phyloP scores from a whole-genome alignment of 2,113 vertebrate genomes.

The Onychostoma macrolepis region DNA sequence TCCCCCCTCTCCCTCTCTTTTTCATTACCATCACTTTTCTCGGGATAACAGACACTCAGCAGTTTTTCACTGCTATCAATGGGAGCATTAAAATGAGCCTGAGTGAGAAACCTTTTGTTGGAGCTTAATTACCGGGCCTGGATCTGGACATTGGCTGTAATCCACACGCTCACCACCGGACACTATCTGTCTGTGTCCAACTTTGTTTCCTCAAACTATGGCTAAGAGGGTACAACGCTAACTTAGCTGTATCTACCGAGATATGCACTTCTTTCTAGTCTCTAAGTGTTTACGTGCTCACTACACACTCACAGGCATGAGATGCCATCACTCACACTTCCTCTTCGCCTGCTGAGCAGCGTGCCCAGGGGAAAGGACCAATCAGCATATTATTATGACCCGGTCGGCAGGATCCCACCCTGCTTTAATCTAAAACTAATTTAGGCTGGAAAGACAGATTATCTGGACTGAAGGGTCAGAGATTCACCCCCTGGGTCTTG shows the following conservation, averaged over 20 bases:
- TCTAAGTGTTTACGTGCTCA: not conserved
- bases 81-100: constrained; percentile 46
- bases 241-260: not conserved
- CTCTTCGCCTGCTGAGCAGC: constrained; percentile 41
- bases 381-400: constrained; percentile 51
- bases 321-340: constrained; percentile 50
- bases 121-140: constrained; percentile 47
- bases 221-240: not conserved
- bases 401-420: constrained; percentile 48
- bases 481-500: constrained; percentile 30
- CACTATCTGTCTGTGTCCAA: constrained; percentile 4
- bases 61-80: constrained; percentile 50
- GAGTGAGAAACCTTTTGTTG: constrained; percentile 42
- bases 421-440: constrained; percentile 52
- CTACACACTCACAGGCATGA: not conserved
- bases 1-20: not conserved
- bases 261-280: not conserved
- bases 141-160: constrained; percentile 1
- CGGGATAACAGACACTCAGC: constrained; percentile 47
- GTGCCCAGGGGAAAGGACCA: constrained; percentile 34
- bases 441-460: constrained; percentile 41
- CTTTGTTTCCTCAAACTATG: not conserved
- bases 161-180: constrained; percentile 11
- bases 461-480: constrained; percentile 46
- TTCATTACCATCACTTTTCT: constrained; percentile 31